Evolutionary conservation across 2,888 invertebrate species (phyloP), one percentile per base, ranked within the genome.

Genomic region (Mallateleia sp.): DNA sequence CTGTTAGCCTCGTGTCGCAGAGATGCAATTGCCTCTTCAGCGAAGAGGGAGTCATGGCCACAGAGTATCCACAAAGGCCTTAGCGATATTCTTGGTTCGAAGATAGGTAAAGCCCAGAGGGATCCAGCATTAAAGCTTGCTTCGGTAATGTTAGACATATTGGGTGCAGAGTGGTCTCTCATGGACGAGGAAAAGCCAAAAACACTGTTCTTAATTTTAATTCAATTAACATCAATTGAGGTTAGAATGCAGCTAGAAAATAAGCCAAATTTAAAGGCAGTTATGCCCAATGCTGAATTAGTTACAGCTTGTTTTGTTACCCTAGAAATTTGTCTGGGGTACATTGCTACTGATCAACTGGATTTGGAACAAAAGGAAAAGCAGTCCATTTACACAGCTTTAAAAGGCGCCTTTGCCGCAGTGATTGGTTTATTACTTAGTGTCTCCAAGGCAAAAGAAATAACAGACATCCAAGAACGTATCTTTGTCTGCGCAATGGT

Each of bases 201-300:
- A 95, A 97, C 98, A 92, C 97, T 98, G 92, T 97, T 99, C 91
- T 95, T 98, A 22, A 95, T 99, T 14, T 95, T 98, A 25, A 96
- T 98, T 78, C 98, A 99, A 94, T 95, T 99, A 78, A 97, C 98
- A 91, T 98, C 98, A 66, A 98, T 99, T 93, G 99, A 99, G 96
- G 97, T 99, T 0, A 97, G 99, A 92, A 99, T 99, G 98, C 98
- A 98, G 90, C 96, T 99, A 88, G 99, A 99, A 93, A 98, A 98
- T 89, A 97, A 97, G 92, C 97, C 97, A 93, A 88, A 85, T 25
- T 96, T 98, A 90, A 97, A 98, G 94, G 96, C 98, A 92, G 97
- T 98, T 0, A 96, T 97, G 94, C 96, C 96, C 54, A 97, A 98
- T 94, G 97, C 97, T 62, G 97, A 98, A 87, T 95, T 98, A 58